Base-by-base conservation (phyloP, 2,888 invertebrate genomes). In the Peribatodes rhomboidaria region DNA sequence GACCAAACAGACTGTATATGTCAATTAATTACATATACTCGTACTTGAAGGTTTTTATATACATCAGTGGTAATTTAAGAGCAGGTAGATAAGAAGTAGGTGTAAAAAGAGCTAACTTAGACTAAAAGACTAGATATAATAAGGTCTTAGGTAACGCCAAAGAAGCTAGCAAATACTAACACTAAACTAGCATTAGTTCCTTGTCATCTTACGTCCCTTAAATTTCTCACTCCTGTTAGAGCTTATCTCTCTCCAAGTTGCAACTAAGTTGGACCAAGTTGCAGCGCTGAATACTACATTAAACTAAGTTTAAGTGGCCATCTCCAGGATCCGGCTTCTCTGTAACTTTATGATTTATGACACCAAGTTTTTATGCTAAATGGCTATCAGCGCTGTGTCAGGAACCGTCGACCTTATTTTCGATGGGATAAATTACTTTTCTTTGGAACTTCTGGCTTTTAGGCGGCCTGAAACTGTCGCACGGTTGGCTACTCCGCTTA, bases 281-380 rank as follows among this genome's bases (percentile, higher is more conserved):
- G 79, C 79, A 72, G 70, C 72, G 71, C 73, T 76, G 75, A 76
- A 76, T 77, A 78, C 76, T 78, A 78, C 76, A 78, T 81, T 80
- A 80, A 83, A 83, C 80, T 78, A 73, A 82, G 65, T 82, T 82
- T 70, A 80, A 85, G 80, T 81, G 80, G 77, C 80, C 79, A 80
- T 83, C 82, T 77, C 65, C 73, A 50, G 70, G 73, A 73, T 70
- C 73, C 69, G 69, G 72, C 71, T 74, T 64, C 61, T 59, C 70
- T 71, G 71, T 69, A 81, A 85, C 81, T 85, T 83, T 80, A 82
- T 84, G 85, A 85, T 85, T 85, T 84, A 84, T 82, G 72, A 54
- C 76, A 67, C 71, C 63, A 78, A 76, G 67, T 82, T 81, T 70
- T 74, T 60, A 71, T 69, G 71, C 72, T 77, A 80, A 81, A 77